Base-by-base conservation (phyloP, 2,797 vertebrate species). In the Bradypus variegatus region DNA sequence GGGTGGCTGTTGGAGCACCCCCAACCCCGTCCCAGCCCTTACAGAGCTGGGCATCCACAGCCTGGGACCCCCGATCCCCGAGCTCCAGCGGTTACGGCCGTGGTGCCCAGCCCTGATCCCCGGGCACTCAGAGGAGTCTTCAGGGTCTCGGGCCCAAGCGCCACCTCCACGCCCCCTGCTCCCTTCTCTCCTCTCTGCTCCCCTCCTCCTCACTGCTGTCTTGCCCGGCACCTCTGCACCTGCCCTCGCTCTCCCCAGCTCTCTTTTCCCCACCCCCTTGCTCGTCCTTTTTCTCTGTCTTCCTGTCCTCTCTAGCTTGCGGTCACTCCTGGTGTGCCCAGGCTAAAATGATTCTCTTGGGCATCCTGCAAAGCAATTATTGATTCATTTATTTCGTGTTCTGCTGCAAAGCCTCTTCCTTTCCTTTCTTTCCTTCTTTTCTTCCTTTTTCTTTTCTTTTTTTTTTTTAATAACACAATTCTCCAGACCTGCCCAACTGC, bases 161-260 rank as follows among this genome's bases (percentile, higher is more conserved):
- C 2, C 64, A 29, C 14, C 64, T 33, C 15, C 65, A 18, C 6
- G 14, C 65, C 14, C 18, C 53, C 53, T 55, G 15, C 65, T n/a
- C 65, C 16, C 33, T 16, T 16, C 33, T n/a, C 2, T 13, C 65
- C 13, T n/a, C 65, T 67, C 33, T 3, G 15, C 19, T 8, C 15
- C 11, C 15, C 11, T 25, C 27, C 50, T 69, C 27, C 36, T 33
- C 16, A 1, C 76, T 27, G 53, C 29, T 29, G 9, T 60, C 45
- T 36, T 45, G 55, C 69, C 11, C 14, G 4, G 3, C 5, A 5
- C n/a, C 50, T 21, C 12, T 4, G 65, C 36, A 58, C 64, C 29
- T 16, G 4, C n/a, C 29, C 33, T 36, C n/a, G 36, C n/a, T 0
- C 6, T 2, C 72, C 2, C 5, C 3, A 1, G 0, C 69, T 10